These are phyloP conservation scores for Drosophila quinaria DNA, from an alignment of 2,888 invertebrate genomes.

Conservation along the genomic window DNA sequence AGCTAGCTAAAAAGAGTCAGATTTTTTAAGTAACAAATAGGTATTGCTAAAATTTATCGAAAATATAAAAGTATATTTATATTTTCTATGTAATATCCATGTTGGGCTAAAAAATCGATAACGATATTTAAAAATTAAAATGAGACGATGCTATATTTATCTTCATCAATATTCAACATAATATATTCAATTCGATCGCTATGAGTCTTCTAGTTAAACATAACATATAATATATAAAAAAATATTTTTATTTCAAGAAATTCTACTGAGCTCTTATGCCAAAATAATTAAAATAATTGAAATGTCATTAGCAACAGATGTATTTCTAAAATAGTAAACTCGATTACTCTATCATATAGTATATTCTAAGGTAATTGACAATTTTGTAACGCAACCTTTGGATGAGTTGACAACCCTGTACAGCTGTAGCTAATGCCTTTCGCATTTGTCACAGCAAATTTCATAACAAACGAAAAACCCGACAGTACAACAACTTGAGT, in stretches of 20 bases:
- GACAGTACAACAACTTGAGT: conserved; percentile 3
- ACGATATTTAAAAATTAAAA: background rate
- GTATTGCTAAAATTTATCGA: no score
- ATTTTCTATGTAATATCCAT: no score
- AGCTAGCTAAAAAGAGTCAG: no score
- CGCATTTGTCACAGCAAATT: conserved; percentile 4
- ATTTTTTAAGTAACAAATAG: no score
- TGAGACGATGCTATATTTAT: background rate
- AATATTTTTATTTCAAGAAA: background rate
- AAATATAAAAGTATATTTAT: no score
- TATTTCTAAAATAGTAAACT: background rate
- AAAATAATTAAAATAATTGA: background rate
- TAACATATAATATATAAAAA: no score
- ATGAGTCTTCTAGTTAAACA: no score
- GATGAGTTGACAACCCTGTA: conserved; percentile 9
- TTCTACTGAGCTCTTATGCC: background rate
- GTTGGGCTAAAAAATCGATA: no score
- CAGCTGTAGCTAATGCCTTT: background rate
- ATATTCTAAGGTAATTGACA: background rate
- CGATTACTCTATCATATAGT: background rate
- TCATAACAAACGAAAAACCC: conserved; percentile 7
- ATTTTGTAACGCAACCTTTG: conserved; percentile 4
- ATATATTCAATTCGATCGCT: no score
- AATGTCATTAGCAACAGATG: background rate
- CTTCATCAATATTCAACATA: background rate